Percentiles rank a stretch among this genome's conserved stretches.
These are phyloP conservation scores for Syrrhaptes paradoxus DNA, from an alignment of 2,113 vertebrate genomes.

Conservation along the genomic window DNA sequence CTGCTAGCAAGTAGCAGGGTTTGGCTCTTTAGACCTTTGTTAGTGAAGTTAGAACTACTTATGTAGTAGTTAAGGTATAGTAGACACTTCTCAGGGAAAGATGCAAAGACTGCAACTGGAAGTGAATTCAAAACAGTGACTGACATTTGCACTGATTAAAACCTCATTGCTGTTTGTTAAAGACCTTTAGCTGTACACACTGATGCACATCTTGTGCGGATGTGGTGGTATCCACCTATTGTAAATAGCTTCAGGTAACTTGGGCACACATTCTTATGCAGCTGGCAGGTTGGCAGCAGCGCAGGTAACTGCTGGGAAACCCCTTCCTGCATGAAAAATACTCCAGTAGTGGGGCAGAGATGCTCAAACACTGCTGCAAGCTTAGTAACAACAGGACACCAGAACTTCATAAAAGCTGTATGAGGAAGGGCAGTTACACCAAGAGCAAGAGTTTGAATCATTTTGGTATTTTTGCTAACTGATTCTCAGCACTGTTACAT, in stretches of 20 bases:
- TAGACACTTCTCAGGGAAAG: background rate
- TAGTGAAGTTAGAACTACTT: background rate
- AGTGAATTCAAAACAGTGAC: background rate
- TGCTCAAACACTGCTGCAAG: background rate
- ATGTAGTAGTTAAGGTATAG: background rate
- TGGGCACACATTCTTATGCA: background rate
- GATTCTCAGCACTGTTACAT: fast-evolving
- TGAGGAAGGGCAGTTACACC: background rate
- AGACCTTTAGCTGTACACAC: background rate
- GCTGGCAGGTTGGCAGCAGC: background rate
- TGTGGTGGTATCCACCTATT: background rate
- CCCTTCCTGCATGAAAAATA: background rate
- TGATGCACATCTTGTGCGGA: background rate
- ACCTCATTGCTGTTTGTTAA: background rate
- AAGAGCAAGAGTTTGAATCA: background rate
- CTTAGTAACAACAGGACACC: background rate
- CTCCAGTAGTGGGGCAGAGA: fast-evolving
- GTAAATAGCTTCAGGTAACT: background rate
- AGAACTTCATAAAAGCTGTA: background rate
- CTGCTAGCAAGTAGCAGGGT: background rate
- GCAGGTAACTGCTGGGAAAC: background rate
- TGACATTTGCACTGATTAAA: background rate
- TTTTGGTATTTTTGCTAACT: background rate
- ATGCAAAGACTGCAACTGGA: background rate
- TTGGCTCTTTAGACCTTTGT: background rate